Base-by-base conservation (phyloP, 2,113 vertebrate species). In the Archocentrus centrarchus region DNA sequence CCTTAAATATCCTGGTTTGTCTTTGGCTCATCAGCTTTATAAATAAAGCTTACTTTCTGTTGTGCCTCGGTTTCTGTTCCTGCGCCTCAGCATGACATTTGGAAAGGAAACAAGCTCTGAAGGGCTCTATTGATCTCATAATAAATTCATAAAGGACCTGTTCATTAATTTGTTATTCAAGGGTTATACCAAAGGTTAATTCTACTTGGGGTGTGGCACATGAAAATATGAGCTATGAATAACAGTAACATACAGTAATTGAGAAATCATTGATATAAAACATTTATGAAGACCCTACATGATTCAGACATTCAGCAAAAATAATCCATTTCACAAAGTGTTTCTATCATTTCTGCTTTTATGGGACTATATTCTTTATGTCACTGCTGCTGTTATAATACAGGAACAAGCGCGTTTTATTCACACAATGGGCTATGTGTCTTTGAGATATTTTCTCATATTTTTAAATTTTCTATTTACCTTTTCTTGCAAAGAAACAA, bases 1-100 rank as follows among this genome's bases (percentile, higher is more conserved):
- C 63, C 1, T 2, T n/a, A n/a, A 0, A 22, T 24, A 10, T 0
- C 63, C 0, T 24, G 63, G 24, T 66, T 41, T 66, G n/a, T 66
- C 41, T 66, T 9, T 44, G n/a, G 22, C n/a, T 0, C 9, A 66
- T 66, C 4, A 2, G 5, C 47, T 50, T 50, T 50, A 2, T 50
- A 50, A 18, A 53, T 7, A 53, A 53, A 27, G 39, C n/a, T 68
- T 1, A 44, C 8, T 10, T 47, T 55, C 9, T 2, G 18, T 55
- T 68, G 47, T 0, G 0, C 44, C 44, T 44, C 2, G 10, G 63
- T 27, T 47, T 68, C 63, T 44, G 44, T 66, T 0, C 2, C 39
- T 2, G 24, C 63, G 2, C 39, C 61, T 22, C 11, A 39, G 39
- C 39, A 41, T 10, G 18, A 39, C 17, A n/a, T 35, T 35, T 41